phyloP scores from a whole-genome alignment of 2,797 vertebrate species.

The Peromyscus aztecus region DNA sequence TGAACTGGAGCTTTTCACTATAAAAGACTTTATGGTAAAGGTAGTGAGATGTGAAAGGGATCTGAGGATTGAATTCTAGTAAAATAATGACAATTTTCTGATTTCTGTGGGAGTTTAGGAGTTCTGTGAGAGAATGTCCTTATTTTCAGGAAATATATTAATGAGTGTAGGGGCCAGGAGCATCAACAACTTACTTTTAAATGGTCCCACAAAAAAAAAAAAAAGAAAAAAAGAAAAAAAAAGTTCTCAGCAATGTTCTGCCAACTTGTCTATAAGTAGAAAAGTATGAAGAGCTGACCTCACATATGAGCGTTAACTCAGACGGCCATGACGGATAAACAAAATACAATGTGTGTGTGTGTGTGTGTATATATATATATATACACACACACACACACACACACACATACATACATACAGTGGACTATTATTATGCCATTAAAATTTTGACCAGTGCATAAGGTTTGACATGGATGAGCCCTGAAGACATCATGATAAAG shows the following conservation, averaged over 20 bases:
- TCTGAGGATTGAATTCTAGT: not conserved
- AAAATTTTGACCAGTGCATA: not conserved
- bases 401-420: no score
- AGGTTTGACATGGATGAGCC: not conserved
- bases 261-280: not conserved
- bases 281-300: not conserved
- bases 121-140: conserved; percentile 20
- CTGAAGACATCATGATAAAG: conserved; percentile 22
- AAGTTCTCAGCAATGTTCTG: not conserved
- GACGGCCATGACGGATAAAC: not conserved
- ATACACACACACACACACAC: no score
- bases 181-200: conserved; percentile 8
- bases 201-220: not conserved
- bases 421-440: not conserved
- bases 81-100: conserved; percentile 40
- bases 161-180: not conserved
- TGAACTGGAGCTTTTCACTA: not conserved
- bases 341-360: conserved; percentile 4
- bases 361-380: no score
- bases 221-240: not conserved
- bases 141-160: conserved; percentile 31
- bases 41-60: not conserved
- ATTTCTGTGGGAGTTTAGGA: not conserved
- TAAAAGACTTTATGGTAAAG: not conserved
- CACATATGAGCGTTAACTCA: not conserved